Evolutionary conservation across 2,113 vertebrate genomes (phyloP), one percentile per base, ranked within the genome.

Genomic region (Corapipo altera): DNA sequence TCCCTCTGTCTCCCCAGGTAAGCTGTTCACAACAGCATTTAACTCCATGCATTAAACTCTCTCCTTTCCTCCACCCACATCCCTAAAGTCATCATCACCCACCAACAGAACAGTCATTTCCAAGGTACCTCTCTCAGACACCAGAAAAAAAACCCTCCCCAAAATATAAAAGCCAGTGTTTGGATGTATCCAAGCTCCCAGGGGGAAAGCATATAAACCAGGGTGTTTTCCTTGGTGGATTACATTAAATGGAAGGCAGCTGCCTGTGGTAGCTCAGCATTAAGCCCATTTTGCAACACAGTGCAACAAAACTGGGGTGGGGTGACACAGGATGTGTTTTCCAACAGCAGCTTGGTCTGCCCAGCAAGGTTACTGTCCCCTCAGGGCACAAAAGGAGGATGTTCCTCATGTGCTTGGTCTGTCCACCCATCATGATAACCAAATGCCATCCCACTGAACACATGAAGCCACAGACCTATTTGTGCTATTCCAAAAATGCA

Each of bases 1-100:
- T 18, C 5, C 1, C 1, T 23, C 13, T 24, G 11, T 3, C 6
- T 44, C 21, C 41, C 1, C 6, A 1, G 18, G 12, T 33, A 32
- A 23, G 24, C 41, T 26, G 5, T n/a, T 32, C 22, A 5, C 0
- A 1, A 12, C 2, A n/a, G 4, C 28, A 2, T 33, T 70, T 44
- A 9, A 32, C 30, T 37, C 15, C 11, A 3, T 2, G 4, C 37
- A 5, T 20, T 43, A 22, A 30, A 37, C n/a, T 33, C 12, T 44
- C 21, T 27, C 26, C 15, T 41, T 35, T 32, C 37, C 6, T 51
- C 35, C 51, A 52, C 26, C 26, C 26, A 28, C 26, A 52, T 27
- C 51, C 26, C 26, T 13, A 15, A 14, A 8, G 37, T 10, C 49
- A 5, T 8, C 44, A 44, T 13, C 48, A 10, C 44, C 32, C 30